These are phyloP conservation scores for Cerastis leucographa DNA, from an alignment of 2,888 invertebrate species.

Conservation along the genomic window DNA sequence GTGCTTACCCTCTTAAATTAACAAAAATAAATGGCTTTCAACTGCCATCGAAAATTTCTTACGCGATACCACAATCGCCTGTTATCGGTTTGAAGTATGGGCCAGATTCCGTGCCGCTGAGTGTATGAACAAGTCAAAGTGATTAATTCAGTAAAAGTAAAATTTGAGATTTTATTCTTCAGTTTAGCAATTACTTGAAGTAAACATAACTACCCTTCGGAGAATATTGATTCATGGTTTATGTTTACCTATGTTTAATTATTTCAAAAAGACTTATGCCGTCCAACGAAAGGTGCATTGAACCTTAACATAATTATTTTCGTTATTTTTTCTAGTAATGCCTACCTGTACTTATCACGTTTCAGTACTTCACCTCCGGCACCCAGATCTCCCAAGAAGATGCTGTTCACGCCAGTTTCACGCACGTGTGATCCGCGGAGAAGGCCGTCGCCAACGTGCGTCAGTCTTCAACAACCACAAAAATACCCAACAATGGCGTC, in stretches of 20 bases:
- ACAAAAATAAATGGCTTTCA: no score
- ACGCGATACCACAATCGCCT: no score
- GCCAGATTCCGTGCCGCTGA: no score
- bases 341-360: constrained; percentile 67
- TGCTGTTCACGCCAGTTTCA: constrained; percentile 95
- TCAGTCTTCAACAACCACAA: constrained; percentile 93
- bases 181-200: no score
- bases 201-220: background rate
- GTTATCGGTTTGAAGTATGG: no score
- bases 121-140: no score
- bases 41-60: no score
- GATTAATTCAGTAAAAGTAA: no score
- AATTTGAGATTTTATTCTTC: no score
- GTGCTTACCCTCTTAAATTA: no score
- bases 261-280: background rate
- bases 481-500: constrained; percentile 86
- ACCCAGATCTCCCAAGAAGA: constrained; percentile 94
- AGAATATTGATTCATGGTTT: background rate
- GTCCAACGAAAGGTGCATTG: background rate
- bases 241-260: background rate
- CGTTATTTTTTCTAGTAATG: constrained; percentile 3
- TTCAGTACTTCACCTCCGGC: constrained; percentile 96
- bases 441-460: constrained; percentile 85
- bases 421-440: constrained; percentile 95
- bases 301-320: background rate